Percentiles rank a stretch among this genome's conserved stretches.
These are phyloP conservation scores for Cyclargus thomasi DNA, from an alignment of 1,140 invertebrate species.

Conservation along the genomic window DNA sequence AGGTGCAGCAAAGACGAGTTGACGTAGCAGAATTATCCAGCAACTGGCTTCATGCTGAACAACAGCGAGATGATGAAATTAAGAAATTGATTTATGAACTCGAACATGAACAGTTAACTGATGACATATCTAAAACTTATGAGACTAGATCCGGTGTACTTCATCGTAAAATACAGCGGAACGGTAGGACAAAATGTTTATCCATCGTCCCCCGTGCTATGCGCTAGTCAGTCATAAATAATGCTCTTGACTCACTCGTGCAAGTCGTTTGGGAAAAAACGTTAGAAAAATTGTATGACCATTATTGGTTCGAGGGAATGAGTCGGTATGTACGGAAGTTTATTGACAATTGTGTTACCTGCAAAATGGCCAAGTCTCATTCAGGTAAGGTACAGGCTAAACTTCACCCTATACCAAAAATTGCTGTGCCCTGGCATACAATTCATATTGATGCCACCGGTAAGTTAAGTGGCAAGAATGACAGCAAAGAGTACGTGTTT, in stretches of 20 bases:
- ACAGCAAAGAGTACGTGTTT: slow-evolving; percentile 23
- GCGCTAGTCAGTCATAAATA: neutral
- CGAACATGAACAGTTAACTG: slow-evolving; percentile 2
- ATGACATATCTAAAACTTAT: slow-evolving; percentile 11
- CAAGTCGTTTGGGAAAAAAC: neutral
- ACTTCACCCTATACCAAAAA: slow-evolving; percentile 24
- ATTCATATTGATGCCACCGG: slow-evolving; percentile 22
- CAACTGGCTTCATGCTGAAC: slow-evolving; percentile 13
- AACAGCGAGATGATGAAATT: slow-evolving; percentile 15
- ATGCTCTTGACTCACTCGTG: neutral
- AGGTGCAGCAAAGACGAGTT: slow-evolving; percentile 7
- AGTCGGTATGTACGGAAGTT: neutral
- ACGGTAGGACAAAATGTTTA: slow-evolving; percentile 4
- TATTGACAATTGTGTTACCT: neutral
- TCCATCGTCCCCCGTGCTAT: neutral
- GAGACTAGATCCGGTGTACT: slow-evolving; percentile 1
- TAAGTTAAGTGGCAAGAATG: slow-evolving; percentile 24
- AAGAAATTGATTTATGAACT: slow-evolving; percentile 8
- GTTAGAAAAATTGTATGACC: neutral
- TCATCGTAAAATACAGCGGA: slow-evolving; percentile 7
- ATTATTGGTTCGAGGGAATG: slow-evolving; percentile 6
- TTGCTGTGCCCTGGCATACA: slow-evolving; percentile 17
- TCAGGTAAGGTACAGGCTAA: slow-evolving; percentile 1
- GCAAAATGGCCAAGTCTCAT: neutral
- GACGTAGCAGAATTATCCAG: neutral